A percentile compares a stretch with the other conserved stretches of the same genome.
Evolutionary conservation across 2,888 invertebrate species (phyloP).

Genomic region (Pasiphila rectangulata): DNA sequence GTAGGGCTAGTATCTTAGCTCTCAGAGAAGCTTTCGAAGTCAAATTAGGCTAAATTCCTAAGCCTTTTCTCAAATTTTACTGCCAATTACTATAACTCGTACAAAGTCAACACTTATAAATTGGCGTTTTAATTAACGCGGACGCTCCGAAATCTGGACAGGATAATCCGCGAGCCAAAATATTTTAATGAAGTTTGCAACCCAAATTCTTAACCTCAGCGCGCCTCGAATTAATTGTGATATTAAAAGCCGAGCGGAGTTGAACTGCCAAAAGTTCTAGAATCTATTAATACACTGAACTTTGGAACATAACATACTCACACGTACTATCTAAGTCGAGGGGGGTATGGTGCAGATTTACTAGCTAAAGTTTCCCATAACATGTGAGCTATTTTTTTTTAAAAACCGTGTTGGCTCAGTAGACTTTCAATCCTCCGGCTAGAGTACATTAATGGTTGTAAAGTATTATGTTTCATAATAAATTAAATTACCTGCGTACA

Average conservation of each 20-base stretch:
- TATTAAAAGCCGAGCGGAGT: slow-evolving; percentile 49
- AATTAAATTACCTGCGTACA: too few species aligned
- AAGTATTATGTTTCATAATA: too few species aligned
- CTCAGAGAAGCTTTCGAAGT: too few species aligned
- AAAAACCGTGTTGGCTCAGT: too few species aligned
- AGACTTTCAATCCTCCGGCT: too few species aligned
- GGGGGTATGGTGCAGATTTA: too few species aligned
- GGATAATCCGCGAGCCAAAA: slow-evolving; percentile 55
- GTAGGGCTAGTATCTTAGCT: neutral
- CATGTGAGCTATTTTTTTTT: too few species aligned
- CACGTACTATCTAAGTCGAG: too few species aligned
- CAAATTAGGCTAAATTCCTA: neutral
- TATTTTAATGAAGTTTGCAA: slow-evolving; percentile 65
- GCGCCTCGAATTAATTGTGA: slow-evolving; percentile 48
- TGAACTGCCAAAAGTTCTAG: slow-evolving; percentile 30
- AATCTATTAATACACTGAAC: slow-evolving; percentile 18
- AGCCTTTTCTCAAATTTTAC: neutral
- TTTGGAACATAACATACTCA: slow-evolving; percentile 10
- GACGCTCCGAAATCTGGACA: slow-evolving; percentile 37
- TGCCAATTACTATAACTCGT: slow-evolving; percentile 5
- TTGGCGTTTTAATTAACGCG: slow-evolving; percentile 35
- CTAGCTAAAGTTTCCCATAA: too few species aligned
- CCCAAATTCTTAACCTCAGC: slow-evolving; percentile 47
- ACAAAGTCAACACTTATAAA: slow-evolving; percentile 28
- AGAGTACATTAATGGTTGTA: too few species aligned